These are phyloP conservation scores for Lacanobia wlatinum DNA, from an alignment of 2,888 invertebrate genomes.

Conservation along the genomic window DNA sequence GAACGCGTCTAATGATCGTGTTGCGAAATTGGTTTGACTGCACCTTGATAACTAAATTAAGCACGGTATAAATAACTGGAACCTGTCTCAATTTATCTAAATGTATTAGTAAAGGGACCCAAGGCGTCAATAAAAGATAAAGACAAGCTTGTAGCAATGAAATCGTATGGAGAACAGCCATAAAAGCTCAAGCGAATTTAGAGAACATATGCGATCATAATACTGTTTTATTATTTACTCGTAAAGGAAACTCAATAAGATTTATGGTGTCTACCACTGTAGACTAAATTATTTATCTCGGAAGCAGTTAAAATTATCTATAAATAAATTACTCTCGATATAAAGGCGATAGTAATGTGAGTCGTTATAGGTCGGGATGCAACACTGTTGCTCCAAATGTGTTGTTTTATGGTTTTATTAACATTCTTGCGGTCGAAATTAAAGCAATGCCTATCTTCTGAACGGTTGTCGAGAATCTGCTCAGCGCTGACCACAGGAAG, in stretches of 20 bases:
- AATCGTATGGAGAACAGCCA: slow-evolving; percentile 26
- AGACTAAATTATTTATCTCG: slow-evolving; percentile 72
- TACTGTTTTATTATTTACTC: slow-evolving; percentile 62
- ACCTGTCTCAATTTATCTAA: slow-evolving; percentile 22
- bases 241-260: slow-evolving; percentile 69
- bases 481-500: slow-evolving; percentile 64
- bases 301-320: slow-evolving; percentile 73
- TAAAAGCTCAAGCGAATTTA: slow-evolving; percentile 48
- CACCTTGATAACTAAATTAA: slow-evolving; percentile 46
- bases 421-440: slow-evolving; percentile 60
- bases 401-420: slow-evolving; percentile 45
- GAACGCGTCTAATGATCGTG: slow-evolving; percentile 37
- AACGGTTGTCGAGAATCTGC: slow-evolving; percentile 44
- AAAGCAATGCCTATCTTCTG: slow-evolving; percentile 41
- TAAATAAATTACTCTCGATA: slow-evolving; percentile 69
- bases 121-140: slow-evolving; percentile 35
- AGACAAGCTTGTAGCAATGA: slow-evolving; percentile 32
- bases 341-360: slow-evolving; percentile 64
- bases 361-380: slow-evolving; percentile 51
- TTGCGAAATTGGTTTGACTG: slow-evolving; percentile 46
- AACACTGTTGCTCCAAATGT: slow-evolving; percentile 53
- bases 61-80: slow-evolving; percentile 35
- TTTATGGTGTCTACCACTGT: slow-evolving; percentile 68
- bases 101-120: slow-evolving; percentile 13
- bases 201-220: slow-evolving; percentile 54